Base-by-base conservation (phyloP, 2,797 vertebrate genomes). In the Tokudaia tokunoshimensis region DNA sequence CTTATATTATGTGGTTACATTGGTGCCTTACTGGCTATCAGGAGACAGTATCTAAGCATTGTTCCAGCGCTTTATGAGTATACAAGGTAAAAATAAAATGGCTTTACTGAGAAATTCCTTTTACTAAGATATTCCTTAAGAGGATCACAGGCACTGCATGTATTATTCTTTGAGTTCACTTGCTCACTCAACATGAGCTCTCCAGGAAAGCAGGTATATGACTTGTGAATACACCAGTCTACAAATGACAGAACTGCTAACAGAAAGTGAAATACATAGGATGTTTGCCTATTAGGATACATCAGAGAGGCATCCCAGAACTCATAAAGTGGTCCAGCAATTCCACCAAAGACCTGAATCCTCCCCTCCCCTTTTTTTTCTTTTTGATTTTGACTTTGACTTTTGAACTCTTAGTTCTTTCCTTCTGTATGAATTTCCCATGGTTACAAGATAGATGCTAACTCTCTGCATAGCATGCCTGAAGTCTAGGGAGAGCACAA, bases 41-140 rank as follows among this genome's bases (percentile, higher is more conserved):
- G 99, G 96, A 99, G 99, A 97, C 98, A 99, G 29, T 99, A 99
- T 98, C 98, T 96, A 94, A 99, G 99, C 98, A 99, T 99, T 44
- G 99, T 99, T 31, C 99, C 99, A 74, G 99, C 99, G 52, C 99
- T 99, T 92, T 99, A 99, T 63, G 99, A 99, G 92, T 99, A 99
- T 87, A 99, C 99, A 86, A 99, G 99, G 99, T 99, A 99, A 97
- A 93, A 72, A 72, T 1, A 1, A 15, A 72, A 31, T 6, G 31
- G 41, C 75, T 80, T 84, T 59, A 2, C 59, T 31, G 44, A 61
- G 47, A 79, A 70, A 72, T 76, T 37, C 0, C 86, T 79, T 72
- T 92, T 37, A 10, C 37, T 74, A 41, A 86, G 47, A 59, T 65
- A 86, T 12, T 52, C 6, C 84, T 55, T 11, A 59, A 91, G 31